phyloP scores from a whole-genome alignment of 2,888 invertebrate genomes.

The Linyphia triangularis region DNA sequence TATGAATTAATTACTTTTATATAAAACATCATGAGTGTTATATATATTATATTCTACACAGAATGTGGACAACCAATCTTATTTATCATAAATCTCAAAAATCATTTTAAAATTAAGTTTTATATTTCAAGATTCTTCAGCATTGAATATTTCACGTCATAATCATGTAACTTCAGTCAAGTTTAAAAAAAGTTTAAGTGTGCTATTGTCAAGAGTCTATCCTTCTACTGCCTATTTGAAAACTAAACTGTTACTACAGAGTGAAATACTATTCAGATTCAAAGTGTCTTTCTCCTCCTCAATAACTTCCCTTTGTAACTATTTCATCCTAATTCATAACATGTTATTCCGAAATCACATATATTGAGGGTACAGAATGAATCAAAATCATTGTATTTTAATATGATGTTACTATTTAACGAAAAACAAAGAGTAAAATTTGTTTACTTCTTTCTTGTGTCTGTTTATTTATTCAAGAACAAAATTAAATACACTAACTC shows the following conservation, averaged over 20 bases:
- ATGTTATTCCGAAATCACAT: constrained; percentile 18
- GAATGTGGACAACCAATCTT: no score
- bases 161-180: neutral
- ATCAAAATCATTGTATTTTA: constrained; percentile 73
- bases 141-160: no score
- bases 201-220: constrained; percentile 10
- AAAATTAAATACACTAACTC: no score
- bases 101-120: no score
- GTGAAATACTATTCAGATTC: constrained; percentile 35
- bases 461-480: neutral
- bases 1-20: no score
- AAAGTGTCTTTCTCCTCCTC: constrained; percentile 58
- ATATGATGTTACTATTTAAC: constrained; percentile 70
- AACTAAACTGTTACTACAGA: constrained; percentile 1
- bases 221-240: neutral
- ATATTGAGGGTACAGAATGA: constrained; percentile 44
- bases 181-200: constrained; percentile 9
- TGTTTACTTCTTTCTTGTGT: constrained; percentile 61
- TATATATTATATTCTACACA: no score
- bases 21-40: no score
- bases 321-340: constrained; percentile 20
- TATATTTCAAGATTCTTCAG: no score
- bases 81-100: no score
- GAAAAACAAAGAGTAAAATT: constrained; percentile 58
- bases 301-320: constrained; percentile 28